These are phyloP conservation scores for Puntigrus tetrazona DNA, from an alignment of 2,113 vertebrate genomes.

Conservation along the genomic window DNA sequence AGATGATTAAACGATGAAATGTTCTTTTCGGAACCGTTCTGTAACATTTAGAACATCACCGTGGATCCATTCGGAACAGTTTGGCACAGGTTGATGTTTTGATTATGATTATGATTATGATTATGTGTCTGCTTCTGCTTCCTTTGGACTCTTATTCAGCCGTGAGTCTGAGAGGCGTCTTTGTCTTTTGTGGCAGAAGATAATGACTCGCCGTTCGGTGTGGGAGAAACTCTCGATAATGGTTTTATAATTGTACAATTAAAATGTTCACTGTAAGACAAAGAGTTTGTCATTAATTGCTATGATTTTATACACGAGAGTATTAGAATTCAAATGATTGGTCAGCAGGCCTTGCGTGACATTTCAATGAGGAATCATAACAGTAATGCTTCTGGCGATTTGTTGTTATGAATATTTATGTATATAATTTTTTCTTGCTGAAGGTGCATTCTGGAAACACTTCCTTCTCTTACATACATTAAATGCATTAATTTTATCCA, in stretches of 20 bases:
- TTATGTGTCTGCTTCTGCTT: too few relatives aligned
- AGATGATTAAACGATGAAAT: too few relatives aligned
- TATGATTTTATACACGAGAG: background rate
- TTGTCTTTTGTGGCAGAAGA: background rate
- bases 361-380: background rate
- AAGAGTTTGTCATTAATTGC: background rate
- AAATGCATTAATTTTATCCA: background rate
- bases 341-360: background rate
- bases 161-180: background rate
- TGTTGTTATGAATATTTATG: background rate
- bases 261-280: background rate
- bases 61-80: too few relatives aligned
- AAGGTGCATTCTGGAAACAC: background rate
- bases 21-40: too few relatives aligned
- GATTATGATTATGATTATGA: background rate
- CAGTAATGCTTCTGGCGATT: background rate
- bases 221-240: conserved; percentile 3
- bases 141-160: too few relatives aligned
- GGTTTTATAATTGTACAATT: background rate
- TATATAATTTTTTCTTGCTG: background rate
- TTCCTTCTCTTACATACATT: background rate
- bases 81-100: too few relatives aligned
- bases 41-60: too few relatives aligned
- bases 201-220: background rate
- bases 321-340: background rate